phyloP scores from a whole-genome alignment of 1,140 invertebrate species.

The Trichoplusia ni region DNA sequence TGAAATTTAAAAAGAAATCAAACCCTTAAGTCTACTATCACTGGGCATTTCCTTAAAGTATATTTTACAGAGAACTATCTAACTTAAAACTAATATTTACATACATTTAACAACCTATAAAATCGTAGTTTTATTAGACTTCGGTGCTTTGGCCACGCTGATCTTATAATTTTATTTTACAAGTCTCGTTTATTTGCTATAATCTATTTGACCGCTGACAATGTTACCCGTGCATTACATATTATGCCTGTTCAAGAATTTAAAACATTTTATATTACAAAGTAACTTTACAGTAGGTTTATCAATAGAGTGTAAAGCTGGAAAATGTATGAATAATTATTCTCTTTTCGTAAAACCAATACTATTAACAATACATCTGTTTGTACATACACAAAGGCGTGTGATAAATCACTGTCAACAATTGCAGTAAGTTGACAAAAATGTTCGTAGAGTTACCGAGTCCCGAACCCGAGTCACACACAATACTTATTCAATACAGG shows the following conservation, averaged over 20 bases:
- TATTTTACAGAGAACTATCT: conserved; percentile 57
- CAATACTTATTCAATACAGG: conserved; percentile 49
- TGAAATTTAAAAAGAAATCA: conserved; percentile 66
- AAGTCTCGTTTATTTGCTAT: conserved; percentile 32
- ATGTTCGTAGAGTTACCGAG: conserved; percentile 35
- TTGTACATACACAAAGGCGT: conserved; percentile 52
- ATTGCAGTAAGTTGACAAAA: conserved; percentile 59
- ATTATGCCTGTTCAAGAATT: conserved; percentile 14
- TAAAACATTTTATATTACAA: neutral
- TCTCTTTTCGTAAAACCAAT: conserved; percentile 7
- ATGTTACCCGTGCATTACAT: conserved; percentile 5
- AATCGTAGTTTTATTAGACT: conserved; percentile 69
- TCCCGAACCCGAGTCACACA: conserved; percentile 47
- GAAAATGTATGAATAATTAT: conserved; percentile 17
- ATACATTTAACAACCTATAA: conserved; percentile 71
- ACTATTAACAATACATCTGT: conserved; percentile 38
- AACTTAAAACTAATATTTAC: conserved; percentile 62
- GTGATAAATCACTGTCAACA: conserved; percentile 68
- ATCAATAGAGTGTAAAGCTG: conserved; percentile 14
- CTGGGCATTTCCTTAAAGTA: conserved; percentile 73
- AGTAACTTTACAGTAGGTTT: no score
- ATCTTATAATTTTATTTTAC: conserved; percentile 47
- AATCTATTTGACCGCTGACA: conserved; percentile 12
- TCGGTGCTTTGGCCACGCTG: conserved; percentile 75
- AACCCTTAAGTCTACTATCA: conserved; percentile 78